phyloP scores from a whole-genome alignment of 2,797 vertebrate genomes.

The Cirrhinus mrigala region DNA sequence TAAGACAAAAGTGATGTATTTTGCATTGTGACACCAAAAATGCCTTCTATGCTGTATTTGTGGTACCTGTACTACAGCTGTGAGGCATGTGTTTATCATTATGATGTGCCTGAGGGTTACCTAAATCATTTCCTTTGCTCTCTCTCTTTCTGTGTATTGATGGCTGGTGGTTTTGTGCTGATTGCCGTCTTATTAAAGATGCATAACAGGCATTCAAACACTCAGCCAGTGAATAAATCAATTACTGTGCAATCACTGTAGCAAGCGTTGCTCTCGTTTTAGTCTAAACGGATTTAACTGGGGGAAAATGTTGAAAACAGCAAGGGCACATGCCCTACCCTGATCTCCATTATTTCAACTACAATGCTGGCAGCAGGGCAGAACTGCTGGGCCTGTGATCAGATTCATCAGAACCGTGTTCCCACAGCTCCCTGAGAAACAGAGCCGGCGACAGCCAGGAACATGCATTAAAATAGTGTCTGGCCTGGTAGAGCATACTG shows the following conservation, averaged over 20 bases:
- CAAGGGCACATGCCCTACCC: not conserved
- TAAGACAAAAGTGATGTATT: not conserved
- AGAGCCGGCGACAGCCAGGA: not conserved
- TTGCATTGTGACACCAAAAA: not conserved
- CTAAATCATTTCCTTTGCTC: not conserved
- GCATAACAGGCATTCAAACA: slow-evolving; percentile 43
- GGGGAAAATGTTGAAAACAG: slow-evolving; percentile 8
- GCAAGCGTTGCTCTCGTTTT: slow-evolving; percentile 21
- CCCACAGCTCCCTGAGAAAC: slow-evolving; percentile 3
- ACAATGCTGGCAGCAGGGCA: slow-evolving; percentile 32
- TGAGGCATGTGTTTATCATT: not conserved
- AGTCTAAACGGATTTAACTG: slow-evolving; percentile 45
- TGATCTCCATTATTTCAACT: slow-evolving; percentile 26
- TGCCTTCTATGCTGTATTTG: not conserved
- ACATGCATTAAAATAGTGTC: not conserved
- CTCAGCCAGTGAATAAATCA: slow-evolving; percentile 43
- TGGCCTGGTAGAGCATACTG: not conserved
- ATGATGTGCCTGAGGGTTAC: not conserved
- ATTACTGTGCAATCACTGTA: slow-evolving; percentile 38
- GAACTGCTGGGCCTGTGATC: not conserved
- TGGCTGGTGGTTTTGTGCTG: slow-evolving; percentile 18
- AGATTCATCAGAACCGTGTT: not conserved
- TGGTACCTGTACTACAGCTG: not conserved
- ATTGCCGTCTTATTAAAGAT: slow-evolving; percentile 50
- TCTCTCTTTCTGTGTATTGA: slow-evolving; percentile 1